phyloP scores from a whole-genome alignment of 2,113 vertebrate species.

The Platysteira castanea region DNA sequence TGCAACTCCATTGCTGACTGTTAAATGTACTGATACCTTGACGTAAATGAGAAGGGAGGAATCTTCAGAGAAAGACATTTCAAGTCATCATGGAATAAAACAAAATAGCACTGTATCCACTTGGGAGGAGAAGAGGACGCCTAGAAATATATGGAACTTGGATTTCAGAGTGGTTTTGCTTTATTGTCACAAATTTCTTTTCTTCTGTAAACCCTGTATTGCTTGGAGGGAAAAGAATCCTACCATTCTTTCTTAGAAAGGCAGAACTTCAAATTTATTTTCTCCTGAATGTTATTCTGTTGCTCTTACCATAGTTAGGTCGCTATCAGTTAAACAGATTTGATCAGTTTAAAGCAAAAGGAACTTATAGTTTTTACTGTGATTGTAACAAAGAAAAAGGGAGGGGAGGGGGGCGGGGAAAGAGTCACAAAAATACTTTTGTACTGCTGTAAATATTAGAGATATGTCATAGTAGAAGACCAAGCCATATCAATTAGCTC shows the following conservation, averaged over 20 bases:
- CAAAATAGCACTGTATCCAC: background rate
- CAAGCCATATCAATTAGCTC: background rate
- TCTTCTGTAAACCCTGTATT: background rate
- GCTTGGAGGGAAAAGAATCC: background rate
- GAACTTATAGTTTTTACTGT: background rate
- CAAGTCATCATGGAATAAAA: background rate
- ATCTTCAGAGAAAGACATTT: background rate
- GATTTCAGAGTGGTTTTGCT: background rate
- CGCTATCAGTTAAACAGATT: slow-evolving; percentile 39
- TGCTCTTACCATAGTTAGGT: slow-evolving; percentile 14
- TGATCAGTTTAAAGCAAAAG: slow-evolving; percentile 2
- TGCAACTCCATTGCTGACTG: background rate
- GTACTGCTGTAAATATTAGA: background rate
- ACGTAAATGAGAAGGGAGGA: background rate
- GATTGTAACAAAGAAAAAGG: background rate
- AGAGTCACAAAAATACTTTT: background rate
- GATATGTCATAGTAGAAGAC: background rate
- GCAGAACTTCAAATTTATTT: slow-evolving; percentile 23
- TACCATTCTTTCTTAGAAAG: background rate
- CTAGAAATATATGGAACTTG: background rate
- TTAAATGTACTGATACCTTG: background rate
- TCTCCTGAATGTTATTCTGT: background rate
- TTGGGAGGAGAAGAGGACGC: background rate
- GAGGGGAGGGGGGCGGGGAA: no score
- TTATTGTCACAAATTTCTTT: background rate